A percentile compares a stretch with the other conserved stretches of the same genome.
Evolutionary conservation across 2,797 vertebrate genomes (phyloP).

Genomic region (Holocentrus rufus): DNA sequence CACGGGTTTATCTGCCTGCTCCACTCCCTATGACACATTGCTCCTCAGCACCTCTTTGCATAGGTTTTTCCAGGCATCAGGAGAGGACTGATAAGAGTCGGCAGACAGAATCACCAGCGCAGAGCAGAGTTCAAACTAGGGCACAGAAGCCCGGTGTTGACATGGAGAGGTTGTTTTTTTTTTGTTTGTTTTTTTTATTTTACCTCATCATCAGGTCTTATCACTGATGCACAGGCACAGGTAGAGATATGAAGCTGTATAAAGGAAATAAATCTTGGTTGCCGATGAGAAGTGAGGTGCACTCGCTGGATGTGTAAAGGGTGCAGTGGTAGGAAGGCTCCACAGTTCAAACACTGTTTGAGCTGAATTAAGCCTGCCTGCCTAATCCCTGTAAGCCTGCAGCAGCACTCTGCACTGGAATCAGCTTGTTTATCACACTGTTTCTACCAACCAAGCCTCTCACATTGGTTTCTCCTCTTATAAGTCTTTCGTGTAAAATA

Average conservation of each 20-base stretch:
- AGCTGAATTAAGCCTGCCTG: conserved; percentile 80
- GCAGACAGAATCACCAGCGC: conserved; percentile 41
- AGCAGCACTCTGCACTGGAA: conserved; percentile 73
- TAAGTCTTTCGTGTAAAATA: conserved; percentile 54
- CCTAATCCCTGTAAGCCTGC: conserved; percentile 80
- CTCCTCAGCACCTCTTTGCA: conserved; percentile 12
- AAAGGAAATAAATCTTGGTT: conserved; percentile 37
- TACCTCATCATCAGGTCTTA: conserved; percentile 50
- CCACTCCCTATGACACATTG: conserved; percentile 4
- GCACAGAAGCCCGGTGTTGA: conserved; percentile 51
- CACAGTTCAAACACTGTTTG: conserved; percentile 77
- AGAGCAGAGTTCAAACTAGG: conserved; percentile 62
- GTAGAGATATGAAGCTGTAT: conserved; percentile 35
- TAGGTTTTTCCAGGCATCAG: conserved; percentile 30
- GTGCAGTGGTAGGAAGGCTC: conserved; percentile 64
- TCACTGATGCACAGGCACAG: conserved; percentile 52
- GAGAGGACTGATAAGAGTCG: conserved; percentile 35
- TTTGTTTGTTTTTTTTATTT: no score
- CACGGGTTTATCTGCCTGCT: conserved; percentile 50
- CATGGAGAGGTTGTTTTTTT: conserved; percentile 26
- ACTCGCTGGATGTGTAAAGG: conserved; percentile 54
- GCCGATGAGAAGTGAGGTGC: conserved; percentile 48
- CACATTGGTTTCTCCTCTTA: conserved; percentile 60
- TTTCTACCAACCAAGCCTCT: conserved; percentile 64
- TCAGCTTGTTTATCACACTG: conserved; percentile 79